Evolutionary conservation across 2,888 invertebrate species (phyloP), one percentile per base, ranked within the genome.

Genomic region (Nasonovia ribisnigri): DNA sequence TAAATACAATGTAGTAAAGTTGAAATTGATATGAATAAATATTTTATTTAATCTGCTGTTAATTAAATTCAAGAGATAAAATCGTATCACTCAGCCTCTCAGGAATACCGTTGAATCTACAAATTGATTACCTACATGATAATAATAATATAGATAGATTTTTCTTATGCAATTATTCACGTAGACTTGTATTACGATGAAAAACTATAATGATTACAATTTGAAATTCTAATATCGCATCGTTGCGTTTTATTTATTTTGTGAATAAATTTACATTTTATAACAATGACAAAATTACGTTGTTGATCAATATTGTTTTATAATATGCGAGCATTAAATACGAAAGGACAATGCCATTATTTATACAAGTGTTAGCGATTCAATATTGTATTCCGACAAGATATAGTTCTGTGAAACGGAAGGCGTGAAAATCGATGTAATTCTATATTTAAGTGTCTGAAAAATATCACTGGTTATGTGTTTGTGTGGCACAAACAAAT

Each of bases 341-440:
- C 36, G 77, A 77, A 77, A 77, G 6, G 77, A 77, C 77, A 36
- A 77, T 77, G n/a, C 46, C 6, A 43, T 89, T 89, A 89, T 89
- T 89, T 57, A 43, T 29, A 89, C 43, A 43, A 54, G n/a, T 91
- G 91, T 84, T 57, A 84, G 43, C 24, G 29, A 20, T 26, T 57
- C 46, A 20, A 60, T 57, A 57, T 16, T 51, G 48, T 90, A 51
- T 77, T 36, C 20, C 54, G 13, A 42, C 51, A 13, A 51, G 77
- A 42, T 29, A 91, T 42, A 36, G 24, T 77, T 36, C 36, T 43
- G 8, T n/a, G 29, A 16, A 77, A 48, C 10, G 36, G 67, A 0
- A 88, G 88, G 84, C 60, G 90, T 93, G 48, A 90, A 90, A 90
- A 86, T 86, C 90, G 84, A 93, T 90, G 93, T 90, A 93, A 93